These are phyloP conservation scores for Peromyscus eremicus DNA, from an alignment of 2,797 vertebrate genomes.

Conservation along the genomic window DNA sequence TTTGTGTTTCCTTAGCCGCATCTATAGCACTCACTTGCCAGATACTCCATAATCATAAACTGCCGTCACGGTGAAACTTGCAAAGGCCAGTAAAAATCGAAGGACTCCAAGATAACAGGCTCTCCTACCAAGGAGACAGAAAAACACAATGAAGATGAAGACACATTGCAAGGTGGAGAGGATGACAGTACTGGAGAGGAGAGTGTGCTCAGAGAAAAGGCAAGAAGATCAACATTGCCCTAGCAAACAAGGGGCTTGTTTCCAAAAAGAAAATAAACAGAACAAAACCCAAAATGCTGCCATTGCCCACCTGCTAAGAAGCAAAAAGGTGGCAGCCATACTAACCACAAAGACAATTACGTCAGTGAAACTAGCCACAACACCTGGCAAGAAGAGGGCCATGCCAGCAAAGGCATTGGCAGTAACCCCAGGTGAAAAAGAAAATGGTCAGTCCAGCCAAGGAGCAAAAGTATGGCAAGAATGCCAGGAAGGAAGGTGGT, in stretches of 20 bases:
- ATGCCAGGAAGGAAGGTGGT: background rate
- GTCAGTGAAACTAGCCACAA: background rate
- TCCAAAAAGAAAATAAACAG: background rate
- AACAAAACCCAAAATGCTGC: background rate
- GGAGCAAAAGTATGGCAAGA: background rate
- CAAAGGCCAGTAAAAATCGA: background rate
- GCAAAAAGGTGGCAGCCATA: background rate
- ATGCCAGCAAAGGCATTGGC: background rate
- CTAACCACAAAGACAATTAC: background rate
- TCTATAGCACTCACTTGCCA: no score
- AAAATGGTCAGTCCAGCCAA: background rate
- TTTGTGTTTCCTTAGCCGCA: background rate
- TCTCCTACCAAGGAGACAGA: background rate
- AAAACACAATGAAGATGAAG: background rate
- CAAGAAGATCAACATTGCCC: background rate
- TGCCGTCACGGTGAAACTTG: background rate
- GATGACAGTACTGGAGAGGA: background rate
- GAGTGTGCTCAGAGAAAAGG: background rate
- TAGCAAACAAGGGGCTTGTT: background rate
- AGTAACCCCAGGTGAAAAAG: no score
- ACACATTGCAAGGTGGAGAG: background rate
- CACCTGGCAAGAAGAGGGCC: background rate
- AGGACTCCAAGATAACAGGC: background rate
- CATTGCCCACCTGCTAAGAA: background rate
- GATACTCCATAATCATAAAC: no score